phyloP scores from a whole-genome alignment of 2,797 vertebrate genomes.

The Coilia nasus region DNA sequence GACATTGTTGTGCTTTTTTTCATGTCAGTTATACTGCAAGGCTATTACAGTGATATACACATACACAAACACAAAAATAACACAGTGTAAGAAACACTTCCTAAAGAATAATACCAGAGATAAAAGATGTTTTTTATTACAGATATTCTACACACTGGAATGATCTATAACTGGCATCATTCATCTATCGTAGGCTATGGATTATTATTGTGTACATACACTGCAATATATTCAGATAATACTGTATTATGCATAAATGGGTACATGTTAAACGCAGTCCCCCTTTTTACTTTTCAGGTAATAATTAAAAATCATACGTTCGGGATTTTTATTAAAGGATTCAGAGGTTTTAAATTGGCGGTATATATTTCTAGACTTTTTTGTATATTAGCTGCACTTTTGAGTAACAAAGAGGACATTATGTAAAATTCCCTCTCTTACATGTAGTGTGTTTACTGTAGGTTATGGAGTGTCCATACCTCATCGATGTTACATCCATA shows the following conservation, averaged over 20 bases:
- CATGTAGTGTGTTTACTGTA: not conserved
- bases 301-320: constrained; percentile 11
- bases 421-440: not conserved
- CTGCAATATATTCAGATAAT: constrained; percentile 19
- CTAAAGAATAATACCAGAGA: not conserved
- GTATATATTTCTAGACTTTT: constrained; percentile 25
- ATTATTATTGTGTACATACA: constrained; percentile 21
- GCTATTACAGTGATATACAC: not conserved
- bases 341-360: constrained; percentile 21
- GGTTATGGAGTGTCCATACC: not conserved
- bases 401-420: constrained; percentile 18
- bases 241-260: constrained; percentile 27
- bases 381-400: constrained; percentile 25
- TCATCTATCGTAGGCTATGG: constrained; percentile 14
- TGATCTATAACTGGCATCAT: constrained; percentile 23
- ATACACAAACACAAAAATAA: not conserved
- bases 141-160: constrained; percentile 22
- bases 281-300: constrained; percentile 18
- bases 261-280: constrained; percentile 13
- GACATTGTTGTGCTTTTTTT: not conserved
- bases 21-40: not conserved
- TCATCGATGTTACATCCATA: not conserved
- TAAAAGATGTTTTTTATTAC: constrained; percentile 9
- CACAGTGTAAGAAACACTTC: not conserved
- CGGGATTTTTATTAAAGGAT: not conserved